Percentiles rank a stretch among this genome's conserved stretches.
These are phyloP conservation scores for Acheta domesticus DNA, from an alignment of 2,888 invertebrate species.

Conservation along the genomic window DNA sequence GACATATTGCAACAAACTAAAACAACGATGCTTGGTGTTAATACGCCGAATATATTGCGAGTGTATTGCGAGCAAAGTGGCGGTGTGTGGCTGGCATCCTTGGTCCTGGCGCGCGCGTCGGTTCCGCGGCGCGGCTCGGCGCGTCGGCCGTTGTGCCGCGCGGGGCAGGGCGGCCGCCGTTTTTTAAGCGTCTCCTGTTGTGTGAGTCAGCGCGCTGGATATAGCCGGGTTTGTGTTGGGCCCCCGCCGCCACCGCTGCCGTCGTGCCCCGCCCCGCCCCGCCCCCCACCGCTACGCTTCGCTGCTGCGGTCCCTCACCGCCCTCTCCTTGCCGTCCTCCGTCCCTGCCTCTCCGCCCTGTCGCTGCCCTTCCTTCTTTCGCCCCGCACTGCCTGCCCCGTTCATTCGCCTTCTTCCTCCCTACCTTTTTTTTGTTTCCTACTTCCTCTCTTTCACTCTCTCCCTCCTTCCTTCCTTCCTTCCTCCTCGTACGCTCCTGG, in stretches of 20 bases:
- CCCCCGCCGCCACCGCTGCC: slow-evolving; percentile 18
- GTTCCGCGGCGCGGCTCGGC: not conserved
- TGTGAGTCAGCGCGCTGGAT: slow-evolving; percentile 35
- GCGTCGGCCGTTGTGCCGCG: not conserved
- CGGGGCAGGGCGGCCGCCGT: slow-evolving; percentile 27
- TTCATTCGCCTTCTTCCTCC: too few relatives aligned
- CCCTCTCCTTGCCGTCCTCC: not conserved
- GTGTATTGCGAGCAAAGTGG: too few relatives aligned
- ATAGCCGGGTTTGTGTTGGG: slow-evolving; percentile 30
- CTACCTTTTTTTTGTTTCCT: too few relatives aligned
- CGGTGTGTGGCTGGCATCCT: too few relatives aligned
- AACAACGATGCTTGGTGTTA: too few relatives aligned
- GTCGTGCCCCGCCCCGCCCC: not conserved
- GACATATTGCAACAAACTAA: too few relatives aligned
- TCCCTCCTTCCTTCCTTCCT: too few relatives aligned
- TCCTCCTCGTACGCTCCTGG: not conserved
- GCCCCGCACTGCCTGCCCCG: too few relatives aligned
- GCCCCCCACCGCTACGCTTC: not conserved
- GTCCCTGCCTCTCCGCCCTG: not conserved
- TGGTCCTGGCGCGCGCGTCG: too few relatives aligned
- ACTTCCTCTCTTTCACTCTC: too few relatives aligned
- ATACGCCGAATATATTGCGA: too few relatives aligned
- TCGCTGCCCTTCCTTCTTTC: not conserved
- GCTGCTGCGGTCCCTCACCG: not conserved
- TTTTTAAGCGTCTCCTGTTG: slow-evolving; percentile 36